Percentiles rank a stretch among this genome's conserved stretches.
phyloP scores from a whole-genome alignment of 2,113 vertebrate species.

The Leucopsar rothschildi region DNA sequence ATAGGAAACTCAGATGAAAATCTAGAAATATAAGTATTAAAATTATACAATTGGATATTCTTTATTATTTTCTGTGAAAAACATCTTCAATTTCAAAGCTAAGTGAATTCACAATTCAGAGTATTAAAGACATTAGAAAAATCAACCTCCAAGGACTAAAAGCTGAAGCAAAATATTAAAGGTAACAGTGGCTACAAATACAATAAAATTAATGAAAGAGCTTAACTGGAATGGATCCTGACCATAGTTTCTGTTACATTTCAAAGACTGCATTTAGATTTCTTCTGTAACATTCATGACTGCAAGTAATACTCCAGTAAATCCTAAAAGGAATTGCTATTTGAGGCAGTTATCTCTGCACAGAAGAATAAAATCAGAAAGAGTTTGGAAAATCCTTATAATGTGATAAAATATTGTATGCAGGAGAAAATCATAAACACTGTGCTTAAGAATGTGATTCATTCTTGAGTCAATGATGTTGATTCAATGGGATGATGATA shows the following conservation, averaged over 20 bases:
- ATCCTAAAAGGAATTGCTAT: background rate
- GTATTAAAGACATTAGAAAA: background rate
- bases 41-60: background rate
- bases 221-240: background rate
- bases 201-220: background rate
- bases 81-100: background rate
- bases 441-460: background rate
- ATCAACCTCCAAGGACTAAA: background rate
- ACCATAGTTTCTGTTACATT: background rate
- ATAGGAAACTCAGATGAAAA: background rate
- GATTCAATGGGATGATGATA: background rate
- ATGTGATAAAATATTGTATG: background rate
- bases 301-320: background rate
- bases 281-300: background rate
- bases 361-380: background rate
- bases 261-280: slow-evolving; percentile 15
- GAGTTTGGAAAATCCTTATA: background rate
- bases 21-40: background rate
- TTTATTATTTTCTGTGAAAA: background rate
- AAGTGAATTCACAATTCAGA: background rate
- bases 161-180: background rate
- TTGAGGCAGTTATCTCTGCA: background rate
- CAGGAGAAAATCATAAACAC: background rate
- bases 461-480: background rate
- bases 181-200: background rate